Percentiles rank a stretch among this genome's conserved stretches.
These are phyloP conservation scores for Celastrina argiolus DNA, from an alignment of 2,888 invertebrate species.

Conservation along the genomic window DNA sequence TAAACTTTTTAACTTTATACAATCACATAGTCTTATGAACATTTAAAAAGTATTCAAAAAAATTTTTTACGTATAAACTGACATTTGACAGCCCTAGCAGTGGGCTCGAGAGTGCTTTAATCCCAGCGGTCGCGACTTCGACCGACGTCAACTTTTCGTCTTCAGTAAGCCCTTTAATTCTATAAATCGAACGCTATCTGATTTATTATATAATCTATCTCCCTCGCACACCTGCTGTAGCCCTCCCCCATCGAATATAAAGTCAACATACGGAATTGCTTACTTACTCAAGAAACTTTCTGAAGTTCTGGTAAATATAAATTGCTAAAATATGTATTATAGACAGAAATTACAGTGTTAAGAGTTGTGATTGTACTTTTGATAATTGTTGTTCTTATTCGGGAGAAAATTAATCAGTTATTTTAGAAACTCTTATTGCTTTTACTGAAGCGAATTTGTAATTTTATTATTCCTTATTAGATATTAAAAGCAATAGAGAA, in stretches of 20 bases:
- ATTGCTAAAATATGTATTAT: constrained; percentile 2
- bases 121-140: constrained; percentile 47
- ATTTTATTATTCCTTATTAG: no score
- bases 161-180: constrained; percentile 55
- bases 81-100: constrained; percentile 27
- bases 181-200: constrained; percentile 51
- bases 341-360: background rate
- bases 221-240: constrained; percentile 13
- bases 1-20: background rate
- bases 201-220: constrained; percentile 23
- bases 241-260: background rate
- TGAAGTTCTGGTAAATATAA: constrained; percentile 5
- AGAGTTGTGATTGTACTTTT: background rate
- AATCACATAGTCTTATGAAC: background rate
- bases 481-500: no score
- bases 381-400: no score
- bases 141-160: constrained; percentile 57
- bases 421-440: no score
- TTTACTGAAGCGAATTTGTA: no score
- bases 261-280: constrained; percentile 2
- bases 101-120: constrained; percentile 40
- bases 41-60: background rate
- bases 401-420: background rate
- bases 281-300: constrained; percentile 3
- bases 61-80: background rate